Base-by-base conservation (phyloP, 2,888 invertebrate species). In the Drosophila yooni region DNA sequence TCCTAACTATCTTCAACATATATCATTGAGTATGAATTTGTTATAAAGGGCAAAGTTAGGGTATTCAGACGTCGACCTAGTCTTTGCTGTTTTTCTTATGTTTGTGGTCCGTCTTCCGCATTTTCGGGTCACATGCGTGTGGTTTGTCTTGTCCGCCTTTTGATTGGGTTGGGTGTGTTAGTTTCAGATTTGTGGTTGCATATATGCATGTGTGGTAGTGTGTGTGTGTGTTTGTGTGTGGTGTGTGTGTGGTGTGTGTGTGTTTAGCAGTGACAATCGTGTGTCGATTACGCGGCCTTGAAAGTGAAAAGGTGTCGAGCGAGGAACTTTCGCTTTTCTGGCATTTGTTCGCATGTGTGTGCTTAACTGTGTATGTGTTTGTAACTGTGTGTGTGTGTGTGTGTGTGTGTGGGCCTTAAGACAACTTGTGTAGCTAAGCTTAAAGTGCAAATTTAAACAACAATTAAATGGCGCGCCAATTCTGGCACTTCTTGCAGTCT, bases 241-340 rank as follows among this genome's bases (percentile, higher is more conserved):
- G 50, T 40, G 56, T 53, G 53, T 62, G 27, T n/a, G 40, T 36
- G 46, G 54, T 40, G 56, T 61, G 29, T 61, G 36, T 75, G 60
- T 38, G 81, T 36, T 52, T 40, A 48, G 43, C 58, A 60, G 68
- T 75, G 81, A 85, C 83, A 81, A 70, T 54, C 65, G 76, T 82
- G 74, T 66, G 80, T 83, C 78, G 87, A 86, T 83, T 86, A 77
- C 69, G 83, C 88, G 84, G 88, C 91, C 91, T 92, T 92, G 91
- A 92, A 92, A 92, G 91, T 91, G 91, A 92, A 92, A 92, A 92
- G 90, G 91, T 92, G 90, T 91, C 91, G 84, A 79, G 31, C 72
- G 74, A 56, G 67, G 52, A 74, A 80, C 78, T 81, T 81, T 81
- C 78, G 77, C 78, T 81, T 81, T 81, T 81, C 61, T 59, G 59